A percentile compares a stretch with the other conserved stretches of the same genome.
phyloP scores from a whole-genome alignment of 1,140 invertebrate species.

The Lordiphosa collinella region DNA sequence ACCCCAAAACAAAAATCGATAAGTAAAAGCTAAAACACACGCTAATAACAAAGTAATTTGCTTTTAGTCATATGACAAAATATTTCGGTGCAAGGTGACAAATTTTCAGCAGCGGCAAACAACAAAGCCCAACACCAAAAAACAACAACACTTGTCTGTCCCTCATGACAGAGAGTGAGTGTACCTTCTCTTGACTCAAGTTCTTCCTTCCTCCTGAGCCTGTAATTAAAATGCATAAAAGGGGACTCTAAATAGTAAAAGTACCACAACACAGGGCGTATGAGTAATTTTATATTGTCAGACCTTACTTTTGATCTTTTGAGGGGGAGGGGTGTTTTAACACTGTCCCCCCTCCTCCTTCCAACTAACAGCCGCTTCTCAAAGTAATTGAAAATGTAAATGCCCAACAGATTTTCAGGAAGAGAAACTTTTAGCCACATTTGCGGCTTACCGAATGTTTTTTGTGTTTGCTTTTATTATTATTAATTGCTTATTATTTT shows the following conservation, averaged over 20 bases:
- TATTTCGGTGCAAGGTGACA: constrained; percentile 13
- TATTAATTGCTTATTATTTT: constrained; percentile 53
- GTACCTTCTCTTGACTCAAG: no score
- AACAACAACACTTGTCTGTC: neutral
- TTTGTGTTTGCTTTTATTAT: constrained; percentile 46
- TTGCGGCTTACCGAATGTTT: constrained; percentile 34
- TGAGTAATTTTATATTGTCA: constrained; percentile 65
- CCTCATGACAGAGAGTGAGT: no score
- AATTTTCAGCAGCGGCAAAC: constrained; percentile 14
- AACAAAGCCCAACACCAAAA: neutral
- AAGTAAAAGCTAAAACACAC: constrained; percentile 17
- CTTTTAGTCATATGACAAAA: constrained; percentile 21
- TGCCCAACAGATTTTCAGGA: constrained; percentile 36
- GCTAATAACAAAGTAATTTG: constrained; percentile 60
- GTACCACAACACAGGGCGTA: constrained; percentile 58
- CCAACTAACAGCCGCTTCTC: constrained; percentile 47
- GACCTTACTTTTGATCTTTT: constrained; percentile 52
- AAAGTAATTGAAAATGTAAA: constrained; percentile 76
- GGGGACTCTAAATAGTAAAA: constrained; percentile 22
- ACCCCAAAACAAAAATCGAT: neutral
- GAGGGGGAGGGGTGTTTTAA: constrained; percentile 44
- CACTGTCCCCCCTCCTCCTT: neutral
- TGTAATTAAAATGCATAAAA: constrained; percentile 50
- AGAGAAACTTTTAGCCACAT: constrained; percentile 13
- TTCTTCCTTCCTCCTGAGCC: constrained; percentile 6